Percentiles rank a stretch among this genome's conserved stretches.
Conservation (phyloP, 2,888 invertebrate species). For the Lasioglossum lativentre region DNA sequence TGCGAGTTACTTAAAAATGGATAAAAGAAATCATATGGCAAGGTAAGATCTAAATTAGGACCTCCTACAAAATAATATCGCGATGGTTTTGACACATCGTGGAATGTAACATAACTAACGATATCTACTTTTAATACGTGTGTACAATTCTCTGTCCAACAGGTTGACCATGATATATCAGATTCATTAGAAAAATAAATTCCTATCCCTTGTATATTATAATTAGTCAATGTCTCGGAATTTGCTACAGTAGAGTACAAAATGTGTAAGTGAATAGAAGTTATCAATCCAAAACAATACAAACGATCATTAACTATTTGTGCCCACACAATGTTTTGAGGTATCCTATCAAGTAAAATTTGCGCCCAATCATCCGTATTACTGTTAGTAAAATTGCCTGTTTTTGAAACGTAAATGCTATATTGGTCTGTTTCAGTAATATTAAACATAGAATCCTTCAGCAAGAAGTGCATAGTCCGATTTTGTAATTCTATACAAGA, state of each 20-base stretch:
- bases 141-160: conserved; percentile 73
- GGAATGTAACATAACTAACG: conserved; percentile 79
- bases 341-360: conserved; percentile 83
- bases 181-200: conserved; percentile 76
- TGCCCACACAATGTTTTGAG: conserved; percentile 73
- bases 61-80: conserved; percentile 86
- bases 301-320: conserved; percentile 72
- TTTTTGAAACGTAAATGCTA: conserved; percentile 83
- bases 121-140: conserved; percentile 73
- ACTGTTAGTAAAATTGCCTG: conserved; percentile 85
- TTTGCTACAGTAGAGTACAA: conserved; percentile 78
- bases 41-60: conserved; percentile 88
- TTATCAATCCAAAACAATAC: conserved; percentile 79
- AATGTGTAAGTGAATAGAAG: conserved; percentile 78
- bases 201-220: conserved; percentile 77
- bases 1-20: conserved; percentile 85
- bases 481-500: conserved; percentile 81
- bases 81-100: conserved; percentile 85
- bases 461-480: conserved; percentile 74
- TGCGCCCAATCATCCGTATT: conserved; percentile 85
- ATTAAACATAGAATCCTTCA: conserved; percentile 75
- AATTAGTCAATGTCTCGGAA: conserved; percentile 75
- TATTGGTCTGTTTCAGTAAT: conserved; percentile 76
- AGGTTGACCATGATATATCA: conserved; percentile 77
- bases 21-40: conserved; percentile 90